These are phyloP conservation scores for Metridium senile DNA, from an alignment of 92 coral and sea anemone genomes.

Conservation along the genomic window DNA sequence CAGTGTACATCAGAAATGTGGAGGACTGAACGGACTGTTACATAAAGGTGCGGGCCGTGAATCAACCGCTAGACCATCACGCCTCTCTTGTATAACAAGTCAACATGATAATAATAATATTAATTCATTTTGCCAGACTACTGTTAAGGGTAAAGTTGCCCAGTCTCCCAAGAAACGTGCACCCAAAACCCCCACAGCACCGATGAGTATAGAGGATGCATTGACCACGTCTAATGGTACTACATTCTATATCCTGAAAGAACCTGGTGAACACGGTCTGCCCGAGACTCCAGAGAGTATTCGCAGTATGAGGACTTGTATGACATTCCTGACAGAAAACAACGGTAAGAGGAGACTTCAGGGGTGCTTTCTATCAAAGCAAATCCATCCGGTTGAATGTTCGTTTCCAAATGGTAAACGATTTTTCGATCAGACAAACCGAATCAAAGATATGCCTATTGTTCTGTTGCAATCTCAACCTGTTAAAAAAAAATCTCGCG, in stretches of 20 bases:
- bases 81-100: too few species aligned
- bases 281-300: constrained; percentile 80
- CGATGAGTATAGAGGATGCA: constrained; percentile 64
- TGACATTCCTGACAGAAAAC: constrained; percentile 90
- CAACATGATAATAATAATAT: too few species aligned
- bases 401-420: too few species aligned
- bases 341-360: constrained; percentile 53
- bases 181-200: not conserved
- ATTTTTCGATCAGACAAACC: too few species aligned
- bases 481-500: too few species aligned
- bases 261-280: constrained; percentile 90
- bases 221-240: constrained; percentile 91
- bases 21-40: too few species aligned
- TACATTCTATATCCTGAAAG: constrained; percentile 86
- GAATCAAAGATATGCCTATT: too few species aligned
- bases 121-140: not conserved
- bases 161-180: not conserved
- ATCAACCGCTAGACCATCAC: too few species aligned
- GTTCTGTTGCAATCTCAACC: too few species aligned
- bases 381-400: too few species aligned
- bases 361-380: not conserved
- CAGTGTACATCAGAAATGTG: too few species aligned
- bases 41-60: too few species aligned
- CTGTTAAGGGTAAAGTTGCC: not conserved
- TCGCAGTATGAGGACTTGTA: constrained; percentile 85